Conservation (phyloP, 2,797 vertebrate genomes). For the Epinephelus coioides region DNA sequence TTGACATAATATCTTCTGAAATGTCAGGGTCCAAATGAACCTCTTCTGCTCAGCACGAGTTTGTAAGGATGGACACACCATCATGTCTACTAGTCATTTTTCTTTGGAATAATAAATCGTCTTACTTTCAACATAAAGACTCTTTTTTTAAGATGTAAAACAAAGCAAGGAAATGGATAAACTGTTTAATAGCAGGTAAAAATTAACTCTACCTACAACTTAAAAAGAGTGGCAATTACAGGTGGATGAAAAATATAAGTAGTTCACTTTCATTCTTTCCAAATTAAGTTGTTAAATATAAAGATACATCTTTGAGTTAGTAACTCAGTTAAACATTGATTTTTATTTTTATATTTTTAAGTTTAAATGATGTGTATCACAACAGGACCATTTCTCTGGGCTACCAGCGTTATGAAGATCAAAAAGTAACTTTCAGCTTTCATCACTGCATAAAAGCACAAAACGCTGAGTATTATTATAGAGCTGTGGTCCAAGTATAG, state of each 20-base stretch:
- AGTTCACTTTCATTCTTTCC: not conserved
- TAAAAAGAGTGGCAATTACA: not conserved
- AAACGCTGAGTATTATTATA: slow-evolving; percentile 49
- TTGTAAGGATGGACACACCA: not conserved
- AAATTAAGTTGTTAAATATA: slow-evolving; percentile 4
- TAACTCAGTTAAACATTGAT: not conserved
- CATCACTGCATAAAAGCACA: slow-evolving; percentile 43
- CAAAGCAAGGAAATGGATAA: not conserved
- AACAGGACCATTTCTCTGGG: slow-evolving; percentile 13
- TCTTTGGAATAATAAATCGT: not conserved
- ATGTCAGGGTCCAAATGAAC: not conserved
- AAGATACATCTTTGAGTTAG: not conserved
- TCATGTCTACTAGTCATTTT: not conserved
- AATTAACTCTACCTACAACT: not conserved
- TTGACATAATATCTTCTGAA: not conserved
- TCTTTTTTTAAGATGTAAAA: not conserved
- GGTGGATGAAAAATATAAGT: not conserved
- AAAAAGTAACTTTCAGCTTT: slow-evolving; percentile 58
- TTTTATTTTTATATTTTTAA: not conserved
- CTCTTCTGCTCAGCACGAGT: not conserved
- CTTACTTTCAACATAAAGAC: not conserved
- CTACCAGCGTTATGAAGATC: slow-evolving; percentile 42
- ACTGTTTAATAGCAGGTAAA: not conserved
- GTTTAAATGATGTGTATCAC: slow-evolving; percentile 7
- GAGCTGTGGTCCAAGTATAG: slow-evolving; percentile 37